These are phyloP conservation scores for Lamellibrachia columna DNA, from an alignment of 2,888 invertebrate genomes.

Conservation along the genomic window DNA sequence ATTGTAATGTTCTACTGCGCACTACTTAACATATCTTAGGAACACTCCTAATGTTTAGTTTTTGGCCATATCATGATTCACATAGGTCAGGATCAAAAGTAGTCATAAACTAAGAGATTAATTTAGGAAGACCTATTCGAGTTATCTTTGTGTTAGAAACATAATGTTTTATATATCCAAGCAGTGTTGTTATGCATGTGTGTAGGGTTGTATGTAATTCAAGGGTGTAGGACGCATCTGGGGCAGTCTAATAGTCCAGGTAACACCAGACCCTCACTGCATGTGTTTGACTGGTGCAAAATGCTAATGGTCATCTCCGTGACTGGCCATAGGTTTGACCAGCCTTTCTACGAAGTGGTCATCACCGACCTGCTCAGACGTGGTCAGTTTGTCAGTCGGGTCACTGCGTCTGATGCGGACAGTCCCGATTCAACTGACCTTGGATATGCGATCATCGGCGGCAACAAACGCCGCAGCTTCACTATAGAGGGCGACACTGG, in stretches of 20 bases:
- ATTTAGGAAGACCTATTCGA: no score
- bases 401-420: conserved; percentile 89
- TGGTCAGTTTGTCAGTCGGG: conserved; percentile 79
- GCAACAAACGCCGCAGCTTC: conserved; percentile 73
- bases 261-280: background rate
- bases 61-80: no score
- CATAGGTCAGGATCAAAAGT: no score
- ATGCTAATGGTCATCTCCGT: background rate
- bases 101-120: no score
- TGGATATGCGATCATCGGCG: conserved; percentile 83
- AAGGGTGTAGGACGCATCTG: no score
- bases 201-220: no score
- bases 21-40: no score
- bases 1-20: no score
- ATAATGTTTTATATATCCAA: no score
- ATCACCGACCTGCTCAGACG: conserved; percentile 36
- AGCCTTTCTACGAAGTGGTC: conserved; percentile 30
- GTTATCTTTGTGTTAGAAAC: no score
- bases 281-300: background rate
- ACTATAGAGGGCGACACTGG: conserved; percentile 62
- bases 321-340: conserved; percentile 25
- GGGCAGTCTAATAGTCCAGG: background rate
- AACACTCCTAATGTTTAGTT: no score
- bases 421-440: conserved; percentile 79
- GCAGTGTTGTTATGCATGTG: no score